A percentile compares a stretch with the other conserved stretches of the same genome.
These are phyloP conservation scores for Helicoverpa zea DNA, from an alignment of 1,140 invertebrate species.

Conservation along the genomic window DNA sequence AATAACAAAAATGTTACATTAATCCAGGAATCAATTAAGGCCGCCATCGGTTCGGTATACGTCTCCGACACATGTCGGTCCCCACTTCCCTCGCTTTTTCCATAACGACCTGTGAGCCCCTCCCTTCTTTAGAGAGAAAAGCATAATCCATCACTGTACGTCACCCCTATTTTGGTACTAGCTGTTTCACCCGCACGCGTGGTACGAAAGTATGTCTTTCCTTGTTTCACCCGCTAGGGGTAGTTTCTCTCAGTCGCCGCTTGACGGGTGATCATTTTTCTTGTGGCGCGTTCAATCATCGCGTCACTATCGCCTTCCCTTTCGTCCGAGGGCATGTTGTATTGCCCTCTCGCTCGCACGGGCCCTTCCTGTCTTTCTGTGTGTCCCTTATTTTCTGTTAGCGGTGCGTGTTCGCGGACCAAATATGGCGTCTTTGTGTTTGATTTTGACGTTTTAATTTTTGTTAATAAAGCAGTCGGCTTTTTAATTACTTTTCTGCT, in stretches of 20 bases:
- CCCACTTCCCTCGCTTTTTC: slow-evolving; percentile 87
- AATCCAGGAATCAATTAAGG: slow-evolving; percentile 83
- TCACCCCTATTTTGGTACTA: slow-evolving; percentile 87
- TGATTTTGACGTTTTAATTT: slow-evolving; percentile 86
- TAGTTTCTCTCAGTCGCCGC: slow-evolving; percentile 87
- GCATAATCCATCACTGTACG: slow-evolving; percentile 88
- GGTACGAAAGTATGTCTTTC: slow-evolving; percentile 64
- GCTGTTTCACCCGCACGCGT: slow-evolving; percentile 69
- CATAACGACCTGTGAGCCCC: slow-evolving; percentile 88
- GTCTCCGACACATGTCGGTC: slow-evolving; percentile 84
- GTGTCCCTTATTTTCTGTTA: slow-evolving; percentile 87
- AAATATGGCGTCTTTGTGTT: slow-evolving; percentile 86
- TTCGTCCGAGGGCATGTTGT: slow-evolving; percentile 72
- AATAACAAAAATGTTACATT: slow-evolving; percentile 59
- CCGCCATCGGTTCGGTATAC: slow-evolving; percentile 75
- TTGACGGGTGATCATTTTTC: slow-evolving; percentile 88
- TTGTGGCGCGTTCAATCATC: slow-evolving; percentile 88
- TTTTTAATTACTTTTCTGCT: slow-evolving; percentile 70
- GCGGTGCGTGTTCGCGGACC: slow-evolving; percentile 85
- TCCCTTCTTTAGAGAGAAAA: slow-evolving; percentile 87
- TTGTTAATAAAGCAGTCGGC: slow-evolving; percentile 76
- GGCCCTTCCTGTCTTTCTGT: slow-evolving; percentile 86
- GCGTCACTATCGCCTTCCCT: slow-evolving; percentile 85
- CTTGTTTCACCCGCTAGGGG: slow-evolving; percentile 82
- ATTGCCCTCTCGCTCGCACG: slow-evolving; percentile 74